A percentile compares a stretch with the other conserved stretches of the same genome.
Conservation (phyloP, 2,113 vertebrate genomes). For the Dicentrarchus labrax region DNA sequence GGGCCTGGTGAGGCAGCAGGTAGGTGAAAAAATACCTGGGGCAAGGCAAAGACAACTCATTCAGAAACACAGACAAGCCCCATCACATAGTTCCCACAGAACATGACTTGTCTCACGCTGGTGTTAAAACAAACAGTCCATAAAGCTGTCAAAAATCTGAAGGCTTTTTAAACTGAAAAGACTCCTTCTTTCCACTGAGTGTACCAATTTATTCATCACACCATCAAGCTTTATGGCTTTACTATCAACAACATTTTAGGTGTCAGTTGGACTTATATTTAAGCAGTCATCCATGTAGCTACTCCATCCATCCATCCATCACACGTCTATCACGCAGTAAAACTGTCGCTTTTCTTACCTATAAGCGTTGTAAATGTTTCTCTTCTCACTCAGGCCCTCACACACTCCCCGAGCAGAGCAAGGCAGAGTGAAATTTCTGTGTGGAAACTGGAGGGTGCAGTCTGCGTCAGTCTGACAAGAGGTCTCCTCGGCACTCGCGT, state of each 20-base stretch:
- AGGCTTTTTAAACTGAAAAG: conserved; percentile 35
- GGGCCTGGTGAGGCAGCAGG: conserved; percentile 92
- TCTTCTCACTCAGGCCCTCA: conserved; percentile 89
- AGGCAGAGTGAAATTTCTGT: conserved; percentile 86
- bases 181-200: conserved; percentile 11
- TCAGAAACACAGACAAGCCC: conserved; percentile 65
- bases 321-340: conserved; percentile 41
- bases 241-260: conserved; percentile 37
- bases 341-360: conserved; percentile 80
- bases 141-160: conserved; percentile 72
- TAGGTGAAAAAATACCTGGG: conserved; percentile 95
- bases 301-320: conserved; percentile 52
- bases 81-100: conserved; percentile 60
- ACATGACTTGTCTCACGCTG: conserved; percentile 57
- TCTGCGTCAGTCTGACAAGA: conserved; percentile 83
- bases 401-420: conserved; percentile 85
- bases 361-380: conserved; percentile 94
- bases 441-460: conserved; percentile 89
- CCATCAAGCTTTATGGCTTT: conserved; percentile 46
- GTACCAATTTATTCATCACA: conserved; percentile 52
- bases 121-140: conserved; percentile 63
- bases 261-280: conserved; percentile 50
- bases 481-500: conserved; percentile 86
- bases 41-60: conserved; percentile 59
- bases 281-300: conserved; percentile 29